Percentiles rank a stretch among this genome's conserved stretches.
Conservation (phyloP, 1,140 invertebrate genomes). For the Megalonaias nervosa region DNA sequence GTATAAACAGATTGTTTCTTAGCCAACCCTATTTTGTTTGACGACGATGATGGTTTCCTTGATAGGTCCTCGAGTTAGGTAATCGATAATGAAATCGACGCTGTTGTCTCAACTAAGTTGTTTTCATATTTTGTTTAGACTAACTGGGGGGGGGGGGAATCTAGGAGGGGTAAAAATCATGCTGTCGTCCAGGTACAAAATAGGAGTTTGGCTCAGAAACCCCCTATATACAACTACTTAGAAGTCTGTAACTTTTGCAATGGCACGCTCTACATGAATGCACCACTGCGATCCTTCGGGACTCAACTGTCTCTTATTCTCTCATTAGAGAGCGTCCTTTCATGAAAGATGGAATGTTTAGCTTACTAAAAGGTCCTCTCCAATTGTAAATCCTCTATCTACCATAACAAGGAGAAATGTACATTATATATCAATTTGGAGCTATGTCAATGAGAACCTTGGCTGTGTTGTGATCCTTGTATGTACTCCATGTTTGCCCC, state of each 20-base stretch:
- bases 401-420: slow-evolving; percentile 53
- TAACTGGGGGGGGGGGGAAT: no score
- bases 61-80: no score
- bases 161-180: no score
- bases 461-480: slow-evolving; percentile 40
- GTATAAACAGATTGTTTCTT: no score
- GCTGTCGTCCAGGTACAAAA: no score
- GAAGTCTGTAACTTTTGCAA: neutral
- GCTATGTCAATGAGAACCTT: slow-evolving; percentile 61
- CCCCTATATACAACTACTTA: no score
- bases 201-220: no score
- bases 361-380: neutral
- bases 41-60: no score
- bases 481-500: slow-evolving; percentile 31
- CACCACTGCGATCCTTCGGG: neutral
- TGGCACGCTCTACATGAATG: slow-evolving; percentile 11
- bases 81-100: no score
- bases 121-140: no score
- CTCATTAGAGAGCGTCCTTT: slow-evolving; percentile 1
- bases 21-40: no score
- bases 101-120: no score
- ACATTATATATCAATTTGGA: slow-evolving; percentile 55
- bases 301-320: neutral
- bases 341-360: slow-evolving; percentile 10
- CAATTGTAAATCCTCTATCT: slow-evolving; percentile 55